Conservation (phyloP, 2,888 invertebrate genomes). For the Anorthoa munda region DNA sequence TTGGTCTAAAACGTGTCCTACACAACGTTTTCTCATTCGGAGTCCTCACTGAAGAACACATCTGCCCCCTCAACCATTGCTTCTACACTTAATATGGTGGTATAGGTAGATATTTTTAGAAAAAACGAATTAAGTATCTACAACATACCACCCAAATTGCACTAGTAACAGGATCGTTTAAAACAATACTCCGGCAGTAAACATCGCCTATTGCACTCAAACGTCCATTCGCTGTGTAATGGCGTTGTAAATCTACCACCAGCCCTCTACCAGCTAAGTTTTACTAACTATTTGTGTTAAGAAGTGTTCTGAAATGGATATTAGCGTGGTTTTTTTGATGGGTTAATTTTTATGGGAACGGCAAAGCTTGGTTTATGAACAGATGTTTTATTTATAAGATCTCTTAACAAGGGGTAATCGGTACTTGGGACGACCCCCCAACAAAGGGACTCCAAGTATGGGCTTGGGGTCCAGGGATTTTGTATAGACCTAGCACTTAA, state of each 20-base stretch:
- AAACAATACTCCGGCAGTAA: slow-evolving; percentile 59
- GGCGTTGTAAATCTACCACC: slow-evolving; percentile 54
- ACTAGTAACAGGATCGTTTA: slow-evolving; percentile 46
- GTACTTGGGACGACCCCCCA: too few species aligned
- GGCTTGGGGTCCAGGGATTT: too few species aligned
- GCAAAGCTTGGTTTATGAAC: neutral
- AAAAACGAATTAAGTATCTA: slow-evolving; percentile 19
- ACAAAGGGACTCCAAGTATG: too few species aligned
- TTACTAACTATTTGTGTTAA: slow-evolving; percentile 46
- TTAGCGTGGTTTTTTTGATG: slow-evolving; percentile 25
- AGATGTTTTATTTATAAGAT: neutral
- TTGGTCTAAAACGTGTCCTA: too few species aligned
- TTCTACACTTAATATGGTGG: neutral
- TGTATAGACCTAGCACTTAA: too few species aligned
- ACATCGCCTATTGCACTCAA: slow-evolving; percentile 46
- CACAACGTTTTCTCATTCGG: neutral
- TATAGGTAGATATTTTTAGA: neutral
- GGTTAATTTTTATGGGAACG: neutral
- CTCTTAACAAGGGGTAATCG: neutral
- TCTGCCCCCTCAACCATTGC: neutral
- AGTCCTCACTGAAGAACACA: neutral
- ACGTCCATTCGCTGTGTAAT: slow-evolving; percentile 45
- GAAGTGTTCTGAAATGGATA: slow-evolving; percentile 30
- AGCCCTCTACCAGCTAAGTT: slow-evolving; percentile 32
- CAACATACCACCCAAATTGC: slow-evolving; percentile 53